phyloP scores from a whole-genome alignment of 2,888 invertebrate species.

The Microctonus aethiopoides region DNA sequence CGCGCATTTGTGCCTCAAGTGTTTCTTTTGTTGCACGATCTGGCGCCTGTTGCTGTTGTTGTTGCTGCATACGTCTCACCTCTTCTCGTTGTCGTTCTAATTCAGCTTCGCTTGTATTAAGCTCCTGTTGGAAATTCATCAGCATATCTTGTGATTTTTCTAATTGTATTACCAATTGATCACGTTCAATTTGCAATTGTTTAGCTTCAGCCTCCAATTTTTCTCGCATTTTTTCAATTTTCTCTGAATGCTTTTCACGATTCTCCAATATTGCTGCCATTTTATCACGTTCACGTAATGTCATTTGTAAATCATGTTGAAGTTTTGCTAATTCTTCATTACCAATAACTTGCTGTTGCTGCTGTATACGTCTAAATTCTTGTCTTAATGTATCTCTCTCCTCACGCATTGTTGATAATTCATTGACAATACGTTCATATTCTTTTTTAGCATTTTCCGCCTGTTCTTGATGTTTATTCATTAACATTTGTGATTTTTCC shows the following conservation, averaged over 20 bases:
- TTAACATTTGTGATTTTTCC: constrained; percentile 86
- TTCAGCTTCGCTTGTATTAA: constrained; percentile 85
- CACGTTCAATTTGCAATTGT: constrained; percentile 85
- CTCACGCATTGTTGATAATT: constrained; percentile 84
- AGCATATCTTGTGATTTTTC: constrained; percentile 94
- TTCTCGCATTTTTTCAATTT: constrained; percentile 85
- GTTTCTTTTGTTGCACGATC: constrained; percentile 79
- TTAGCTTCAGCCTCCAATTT: constrained; percentile 88
- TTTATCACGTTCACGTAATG: constrained; percentile 80
- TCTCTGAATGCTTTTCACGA: constrained; percentile 81
- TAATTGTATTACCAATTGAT: constrained; percentile 87
- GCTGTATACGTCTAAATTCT: constrained; percentile 74
- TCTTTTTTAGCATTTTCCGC: constrained; percentile 86
- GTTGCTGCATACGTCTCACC: constrained; percentile 75
- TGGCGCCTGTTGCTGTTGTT: constrained; percentile 72
- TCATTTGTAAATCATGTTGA: constrained; percentile 79
- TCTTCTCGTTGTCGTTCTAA: constrained; percentile 84
- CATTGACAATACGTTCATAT: constrained; percentile 85
- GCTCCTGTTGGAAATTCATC: constrained; percentile 91
- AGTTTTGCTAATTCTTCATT: constrained; percentile 79
- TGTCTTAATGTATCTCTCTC: constrained; percentile 79
- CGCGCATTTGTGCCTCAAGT: constrained; percentile 77
- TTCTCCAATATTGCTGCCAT: constrained; percentile 82
- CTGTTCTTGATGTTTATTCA: constrained; percentile 85
- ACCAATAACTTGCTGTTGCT: constrained; percentile 75